Base-by-base conservation (phyloP, 2,797 vertebrate genomes). In the Centropyge bicolor region DNA sequence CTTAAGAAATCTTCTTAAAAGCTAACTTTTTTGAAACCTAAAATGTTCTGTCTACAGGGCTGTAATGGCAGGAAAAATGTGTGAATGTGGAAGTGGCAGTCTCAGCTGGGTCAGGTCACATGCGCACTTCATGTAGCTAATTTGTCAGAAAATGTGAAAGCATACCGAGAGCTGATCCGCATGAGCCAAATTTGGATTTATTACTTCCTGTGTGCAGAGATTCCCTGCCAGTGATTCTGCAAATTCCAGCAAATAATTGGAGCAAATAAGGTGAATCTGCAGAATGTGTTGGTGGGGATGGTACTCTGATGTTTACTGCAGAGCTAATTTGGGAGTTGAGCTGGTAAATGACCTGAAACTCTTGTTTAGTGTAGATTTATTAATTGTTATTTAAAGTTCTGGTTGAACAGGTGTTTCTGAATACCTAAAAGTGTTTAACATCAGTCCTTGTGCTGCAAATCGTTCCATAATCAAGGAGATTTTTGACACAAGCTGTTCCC, bases 401-500 rank as follows among this genome's bases (percentile, higher is more conserved):
- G 20, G 20, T 52, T 56, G n/a, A 72, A 49, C 70, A 62, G 54
- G 61, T 61, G 74, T 85, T 65, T 65, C 57, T 80, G 69, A n/a
- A 48, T 64, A 22, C 8, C 16, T 59, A 38, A 64, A 74, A 63
- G 79, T 69, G 46, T 75, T 64, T 59, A 9, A 52, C 80, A 59
- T 66, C 48, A 3, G 1, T 66, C 65, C 40, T 41, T 14, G 46
- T 61, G 19, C 41, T 57, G 35, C 54, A 61, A 79, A 81, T 70
- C 46, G 40, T 65, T 66, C 55, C 59, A 46, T 66, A 76, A 61
- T 67, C 48, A 71, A 69, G 72, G 57, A 35, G 22, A 41, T 66
- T 74, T 69, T 56, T 74, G 76, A 77, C 59, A 66, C 73, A 75
- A 75, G 70, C 67, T 74, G 69, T 60, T 73, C 27, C 57, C 38